Evolutionary conservation across 2,797 vertebrate species (phyloP), one percentile per base, ranked within the genome.

Genomic region (Xenops minutus): DNA sequence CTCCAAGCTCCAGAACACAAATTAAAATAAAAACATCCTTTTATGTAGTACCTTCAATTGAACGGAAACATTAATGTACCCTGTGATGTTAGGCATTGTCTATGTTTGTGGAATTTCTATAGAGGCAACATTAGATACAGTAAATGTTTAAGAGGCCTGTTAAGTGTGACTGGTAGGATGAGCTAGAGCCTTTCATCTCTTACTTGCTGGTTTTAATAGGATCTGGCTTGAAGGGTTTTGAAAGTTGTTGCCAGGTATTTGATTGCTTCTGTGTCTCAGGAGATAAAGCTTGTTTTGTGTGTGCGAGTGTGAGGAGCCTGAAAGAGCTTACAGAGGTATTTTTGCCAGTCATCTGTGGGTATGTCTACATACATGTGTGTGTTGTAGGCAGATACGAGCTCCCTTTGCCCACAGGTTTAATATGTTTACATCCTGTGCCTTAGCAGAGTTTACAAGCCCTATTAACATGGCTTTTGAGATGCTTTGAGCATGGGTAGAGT

Each of bases 111-210:
- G 75, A 95, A 92, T 89, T 89, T 91, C 72, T 95, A 12, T 41
- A 83, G 89, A 78, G 51, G 82, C 58, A 84, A 75, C 0, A 7
- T 84, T 75, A 89, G 73, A 41, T 66, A 82, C 69, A 1, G 11
- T 88, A 86, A 91, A 94, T 83, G 73, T 94, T 94, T 94, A 81
- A 91, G 41, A 91, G 48, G 76, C 51, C 78, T 86, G 30, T 85
- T 88, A 85, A 91, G 58, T 62, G 76, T 86, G 89, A 81, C 82
- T 80, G 69, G 95, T 92, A 92, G 82, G 69, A 93, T 0, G 0
- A 91, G 87, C 58, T 88, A 39, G 20, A 80, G 76, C 62, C 85
- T 96, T 96, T 95, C 72, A 92, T 96, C 87, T 93, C 51, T 73
- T 61, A 48, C 41, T 54, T 93, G 82, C 48, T 88, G 73, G 54